phyloP scores from a whole-genome alignment of 1,140 invertebrate species.

The Zaprionus tsacasi region DNA sequence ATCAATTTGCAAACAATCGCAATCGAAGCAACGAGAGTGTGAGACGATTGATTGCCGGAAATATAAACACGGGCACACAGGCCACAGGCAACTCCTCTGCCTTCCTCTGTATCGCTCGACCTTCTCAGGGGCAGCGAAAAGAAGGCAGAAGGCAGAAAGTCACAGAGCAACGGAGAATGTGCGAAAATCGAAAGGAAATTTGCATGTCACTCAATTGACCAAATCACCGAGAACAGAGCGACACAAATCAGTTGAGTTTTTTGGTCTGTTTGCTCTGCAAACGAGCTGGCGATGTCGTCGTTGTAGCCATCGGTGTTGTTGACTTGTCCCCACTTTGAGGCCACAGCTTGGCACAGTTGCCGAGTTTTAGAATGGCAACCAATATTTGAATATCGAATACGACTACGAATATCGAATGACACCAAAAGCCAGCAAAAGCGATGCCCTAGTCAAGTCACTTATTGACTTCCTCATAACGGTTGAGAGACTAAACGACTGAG shows the following conservation, averaged over 20 bases:
- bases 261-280: conserved; percentile 53
- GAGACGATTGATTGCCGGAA: conserved; percentile 73
- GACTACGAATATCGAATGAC: conserved; percentile 42
- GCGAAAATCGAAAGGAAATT: conserved; percentile 79
- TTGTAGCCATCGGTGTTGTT: background rate
- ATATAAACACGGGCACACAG: conserved; percentile 59
- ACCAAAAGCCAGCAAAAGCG: conserved; percentile 60
- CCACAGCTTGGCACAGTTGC: conserved; percentile 56
- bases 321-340: conserved; percentile 53
- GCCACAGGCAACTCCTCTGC: conserved; percentile 45
- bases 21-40: conserved; percentile 56
- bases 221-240: conserved; percentile 52
- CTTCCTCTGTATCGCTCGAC: conserved; percentile 35
- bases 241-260: conserved; percentile 57
- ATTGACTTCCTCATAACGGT: conserved; percentile 65
- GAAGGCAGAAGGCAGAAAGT: conserved; percentile 12
- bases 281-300: conserved; percentile 35
- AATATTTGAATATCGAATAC: conserved; percentile 67
- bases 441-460: conserved; percentile 47
- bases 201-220: conserved; percentile 74
- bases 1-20: conserved; percentile 66
- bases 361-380: conserved; percentile 57
- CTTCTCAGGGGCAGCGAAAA: conserved; percentile 58
- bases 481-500: background rate
- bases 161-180: conserved; percentile 55